A percentile compares a stretch with the other conserved stretches of the same genome.
phyloP scores from a whole-genome alignment of 2,888 invertebrate species.

The Luperina nickerlii region DNA sequence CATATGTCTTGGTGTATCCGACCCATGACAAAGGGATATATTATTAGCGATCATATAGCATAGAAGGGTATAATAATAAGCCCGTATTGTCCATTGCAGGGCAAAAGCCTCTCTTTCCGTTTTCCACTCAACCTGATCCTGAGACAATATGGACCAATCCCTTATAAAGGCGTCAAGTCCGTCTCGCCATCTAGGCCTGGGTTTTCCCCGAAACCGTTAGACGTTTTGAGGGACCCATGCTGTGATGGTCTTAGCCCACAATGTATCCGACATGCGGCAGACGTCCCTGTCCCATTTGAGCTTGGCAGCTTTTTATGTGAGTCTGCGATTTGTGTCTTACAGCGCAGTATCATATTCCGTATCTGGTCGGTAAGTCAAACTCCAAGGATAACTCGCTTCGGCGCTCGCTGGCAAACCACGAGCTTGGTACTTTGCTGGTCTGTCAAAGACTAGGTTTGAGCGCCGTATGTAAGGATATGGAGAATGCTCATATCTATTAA shows the following conservation, averaged over 20 bases:
- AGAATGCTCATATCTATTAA: not conserved
- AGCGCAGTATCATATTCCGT: too few relatives aligned
- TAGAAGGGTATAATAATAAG: not conserved
- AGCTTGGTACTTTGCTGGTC: not conserved
- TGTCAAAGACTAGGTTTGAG: not conserved
- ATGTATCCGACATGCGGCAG: too few relatives aligned
- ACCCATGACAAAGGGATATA: slow-evolving; percentile 29
- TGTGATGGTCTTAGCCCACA: too few relatives aligned
- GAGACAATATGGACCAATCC: too few relatives aligned
- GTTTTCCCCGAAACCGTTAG: too few relatives aligned
- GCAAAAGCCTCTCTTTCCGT: not conserved
- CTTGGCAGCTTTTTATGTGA: too few relatives aligned
- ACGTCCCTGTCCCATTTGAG: too few relatives aligned
- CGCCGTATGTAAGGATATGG: not conserved
- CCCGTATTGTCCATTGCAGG: too few relatives aligned
- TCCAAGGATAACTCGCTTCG: not conserved
- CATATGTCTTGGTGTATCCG: slow-evolving; percentile 40
- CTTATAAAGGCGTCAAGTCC: too few relatives aligned
- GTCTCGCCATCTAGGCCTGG: too few relatives aligned
- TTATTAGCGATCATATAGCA: slow-evolving; percentile 17
- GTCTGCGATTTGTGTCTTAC: too few relatives aligned
- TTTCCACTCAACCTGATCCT: not conserved
- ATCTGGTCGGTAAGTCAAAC: not conserved
- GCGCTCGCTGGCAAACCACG: not conserved
- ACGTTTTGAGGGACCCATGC: too few relatives aligned